Conservation (phyloP, 1,140 invertebrate genomes). For the Macrosteles quadrilineatus region DNA sequence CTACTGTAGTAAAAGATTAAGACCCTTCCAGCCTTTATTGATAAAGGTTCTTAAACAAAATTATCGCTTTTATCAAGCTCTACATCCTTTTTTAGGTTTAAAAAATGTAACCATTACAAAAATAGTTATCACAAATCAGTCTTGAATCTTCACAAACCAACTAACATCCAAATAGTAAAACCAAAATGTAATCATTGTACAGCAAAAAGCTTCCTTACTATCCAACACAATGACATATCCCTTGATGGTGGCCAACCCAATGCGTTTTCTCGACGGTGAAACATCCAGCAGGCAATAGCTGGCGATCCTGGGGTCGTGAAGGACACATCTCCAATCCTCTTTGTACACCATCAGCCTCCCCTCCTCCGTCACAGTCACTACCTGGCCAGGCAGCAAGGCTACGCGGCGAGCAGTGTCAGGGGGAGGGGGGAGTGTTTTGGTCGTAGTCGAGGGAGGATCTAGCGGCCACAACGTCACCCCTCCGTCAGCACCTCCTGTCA, state of each 20-base stretch:
- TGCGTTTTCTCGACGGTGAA: slow-evolving; percentile 55
- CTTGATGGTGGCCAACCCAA: slow-evolving; percentile 60
- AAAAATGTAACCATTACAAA: too few relatives aligned
- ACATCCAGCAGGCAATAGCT: slow-evolving; percentile 59
- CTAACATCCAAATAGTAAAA: too few relatives aligned
- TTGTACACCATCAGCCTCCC: slow-evolving; percentile 41
- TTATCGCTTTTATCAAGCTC: too few relatives aligned
- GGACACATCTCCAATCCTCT: slow-evolving; percentile 38
- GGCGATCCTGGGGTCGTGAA: slow-evolving; percentile 53
- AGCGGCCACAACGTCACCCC: slow-evolving; percentile 62
- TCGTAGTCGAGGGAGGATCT: slow-evolving; percentile 5
- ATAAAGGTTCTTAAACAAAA: too few relatives aligned
- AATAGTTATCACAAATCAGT: too few relatives aligned
- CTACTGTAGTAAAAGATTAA: too few relatives aligned
- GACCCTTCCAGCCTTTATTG: too few relatives aligned
- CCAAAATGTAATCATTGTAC: too few relatives aligned
- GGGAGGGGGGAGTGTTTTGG: background rate
- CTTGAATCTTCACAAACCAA: too few relatives aligned
- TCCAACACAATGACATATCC: slow-evolving; percentile 53
- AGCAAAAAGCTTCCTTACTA: background rate
- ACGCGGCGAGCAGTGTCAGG: slow-evolving; percentile 2
- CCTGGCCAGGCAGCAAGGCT: background rate
- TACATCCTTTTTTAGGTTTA: too few relatives aligned
- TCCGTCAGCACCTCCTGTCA: slow-evolving; percentile 70
- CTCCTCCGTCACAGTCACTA: slow-evolving; percentile 52